Evolutionary conservation across 2,113 vertebrate genomes (phyloP).

Genomic region (Synodontis membranacea): DNA sequence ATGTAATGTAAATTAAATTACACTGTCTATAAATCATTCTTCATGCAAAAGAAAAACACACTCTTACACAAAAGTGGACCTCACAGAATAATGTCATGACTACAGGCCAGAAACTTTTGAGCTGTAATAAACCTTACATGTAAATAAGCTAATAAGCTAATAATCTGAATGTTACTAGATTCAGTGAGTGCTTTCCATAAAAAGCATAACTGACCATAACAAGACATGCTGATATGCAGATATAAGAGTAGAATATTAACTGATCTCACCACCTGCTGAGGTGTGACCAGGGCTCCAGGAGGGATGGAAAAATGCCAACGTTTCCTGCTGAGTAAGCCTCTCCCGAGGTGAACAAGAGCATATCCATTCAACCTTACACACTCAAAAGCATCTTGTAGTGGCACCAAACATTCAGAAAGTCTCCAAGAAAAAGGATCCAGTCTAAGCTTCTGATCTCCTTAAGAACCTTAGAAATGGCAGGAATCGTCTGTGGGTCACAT

Average conservation of each 20-base stretch:
- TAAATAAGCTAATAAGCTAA: slow-evolving; percentile 8
- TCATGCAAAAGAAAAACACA: not conserved
- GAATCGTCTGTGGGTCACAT: slow-evolving; percentile 58
- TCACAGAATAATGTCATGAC: not conserved
- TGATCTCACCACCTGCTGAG: slow-evolving; percentile 64
- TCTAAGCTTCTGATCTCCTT: slow-evolving; percentile 50
- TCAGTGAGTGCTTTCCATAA: slow-evolving; percentile 14
- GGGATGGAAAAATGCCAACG: slow-evolving; percentile 35
- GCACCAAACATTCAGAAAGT: slow-evolving; percentile 17
- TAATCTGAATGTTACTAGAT: not conserved
- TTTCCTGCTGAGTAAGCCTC: slow-evolving; percentile 34
- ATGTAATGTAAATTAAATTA: no score
- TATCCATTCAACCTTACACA: slow-evolving; percentile 43
- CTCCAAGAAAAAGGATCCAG: slow-evolving; percentile 37
- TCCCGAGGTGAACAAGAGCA: slow-evolving; percentile 45
- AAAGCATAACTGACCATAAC: slow-evolving; percentile 23
- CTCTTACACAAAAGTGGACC: not conserved
- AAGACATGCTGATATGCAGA: slow-evolving; percentile 15
- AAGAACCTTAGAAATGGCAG: slow-evolving; percentile 56
- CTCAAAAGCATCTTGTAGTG: slow-evolving; percentile 36
- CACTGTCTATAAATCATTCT: not conserved
- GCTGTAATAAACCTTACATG: slow-evolving; percentile 21
- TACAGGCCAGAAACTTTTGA: not conserved
- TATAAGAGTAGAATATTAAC: slow-evolving; percentile 44
- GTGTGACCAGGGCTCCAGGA: slow-evolving; percentile 45